Evolutionary conservation across 2,113 vertebrate genomes (phyloP), one percentile per base, ranked within the genome.

Genomic region (Dicentrarchus labrax): DNA sequence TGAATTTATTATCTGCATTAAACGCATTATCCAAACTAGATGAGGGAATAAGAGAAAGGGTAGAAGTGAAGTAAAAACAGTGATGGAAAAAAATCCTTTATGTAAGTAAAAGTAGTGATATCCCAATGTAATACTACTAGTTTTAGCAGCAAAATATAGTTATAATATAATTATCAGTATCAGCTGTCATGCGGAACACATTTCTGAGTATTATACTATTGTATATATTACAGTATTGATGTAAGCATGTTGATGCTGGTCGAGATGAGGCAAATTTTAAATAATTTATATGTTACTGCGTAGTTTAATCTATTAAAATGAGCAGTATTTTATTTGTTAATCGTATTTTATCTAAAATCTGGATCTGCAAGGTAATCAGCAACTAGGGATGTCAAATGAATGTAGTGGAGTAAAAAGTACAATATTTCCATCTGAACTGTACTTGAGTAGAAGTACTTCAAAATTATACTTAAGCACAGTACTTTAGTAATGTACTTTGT

Each of bases 11-110:
- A 57, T 65, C 8, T 16, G 24, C 30, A 59, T 61, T 21, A 56
- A 60, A 41, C 41, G 22, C n/a, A 19, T 61, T 38, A 60, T 67
- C 12, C 54, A n/a, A 85, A 72, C 9, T 38, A 67, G 36, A 72
- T 39, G 17, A 45, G 22, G 50, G 51, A 36, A 54, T 7, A 30
- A 24, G 15, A 64, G 48, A 48, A 30, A 65, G 30, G 7, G 41
- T 12, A 48, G 66, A 48, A 48, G 41, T 57, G 21, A 61, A 39
- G 57, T 13, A 16, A 57, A 30, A 66, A 48, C 36, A 5, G 21
- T 15, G n/a, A 0, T 10, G 62, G 22, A n/a, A 16, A 11, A 56
- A 54, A 7, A 68, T 48, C 8, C 45, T 10, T 38, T 21, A 67
- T 16, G n/a, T n/a, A 8, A 70, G 19, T 43, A 43, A n/a, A 61